Conservation (phyloP, 2,888 invertebrate species). For the Drosophila melanosoma region DNA sequence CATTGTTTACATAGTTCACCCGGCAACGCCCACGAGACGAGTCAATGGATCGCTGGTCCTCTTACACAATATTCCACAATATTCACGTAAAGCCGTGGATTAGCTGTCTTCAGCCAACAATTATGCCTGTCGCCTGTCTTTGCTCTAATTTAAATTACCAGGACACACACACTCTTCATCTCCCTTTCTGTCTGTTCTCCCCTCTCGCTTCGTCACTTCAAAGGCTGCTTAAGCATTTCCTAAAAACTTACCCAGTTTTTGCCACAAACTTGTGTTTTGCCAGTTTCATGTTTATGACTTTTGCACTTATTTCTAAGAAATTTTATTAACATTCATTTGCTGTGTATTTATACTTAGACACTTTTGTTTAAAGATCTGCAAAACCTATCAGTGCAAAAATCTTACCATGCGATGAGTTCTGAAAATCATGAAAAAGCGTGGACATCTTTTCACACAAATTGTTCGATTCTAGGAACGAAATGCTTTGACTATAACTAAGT, state of each 20-base stretch:
- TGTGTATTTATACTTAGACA: constrained; percentile 1
- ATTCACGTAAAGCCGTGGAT: constrained; percentile 68
- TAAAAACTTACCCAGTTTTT: constrained; percentile 74
- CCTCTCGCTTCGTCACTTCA: neutral
- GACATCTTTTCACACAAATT: neutral
- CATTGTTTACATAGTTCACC: constrained; percentile 62
- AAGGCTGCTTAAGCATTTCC: constrained; percentile 60
- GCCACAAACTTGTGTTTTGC: constrained; percentile 51
- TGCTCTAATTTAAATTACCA: constrained; percentile 76
- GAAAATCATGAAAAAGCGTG: constrained; percentile 47
- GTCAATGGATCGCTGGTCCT: constrained; percentile 57
- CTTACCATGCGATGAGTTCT: constrained; percentile 3
- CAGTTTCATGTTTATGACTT: constrained; percentile 56
- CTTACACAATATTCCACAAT: constrained; percentile 78
- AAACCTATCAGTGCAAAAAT: constrained; percentile 5
- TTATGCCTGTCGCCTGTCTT: constrained; percentile 54
- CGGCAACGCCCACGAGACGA: constrained; percentile 67
- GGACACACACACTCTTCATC: constrained; percentile 9
- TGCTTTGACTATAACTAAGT: neutral
- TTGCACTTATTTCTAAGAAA: constrained; percentile 61
- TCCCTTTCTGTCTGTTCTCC: neutral
- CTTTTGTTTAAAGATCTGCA: constrained; percentile 7
- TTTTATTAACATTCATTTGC: constrained; percentile 26
- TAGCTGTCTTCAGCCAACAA: constrained; percentile 59
- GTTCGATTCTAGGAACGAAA: constrained; percentile 21